Conservation (phyloP, 2,797 vertebrate species). For the Pygocentrus nattereri region DNA sequence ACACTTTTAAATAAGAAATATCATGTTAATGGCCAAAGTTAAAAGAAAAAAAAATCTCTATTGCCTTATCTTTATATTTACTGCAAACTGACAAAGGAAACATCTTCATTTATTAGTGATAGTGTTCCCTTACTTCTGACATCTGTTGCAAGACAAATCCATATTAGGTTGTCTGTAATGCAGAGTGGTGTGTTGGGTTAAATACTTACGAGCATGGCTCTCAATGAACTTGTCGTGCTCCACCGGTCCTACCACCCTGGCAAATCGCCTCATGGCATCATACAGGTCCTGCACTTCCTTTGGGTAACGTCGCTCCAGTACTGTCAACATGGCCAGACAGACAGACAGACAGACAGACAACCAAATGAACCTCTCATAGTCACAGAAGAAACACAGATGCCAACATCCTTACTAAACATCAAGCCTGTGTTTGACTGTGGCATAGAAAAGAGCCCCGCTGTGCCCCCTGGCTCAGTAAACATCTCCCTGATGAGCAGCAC, state of each 20-base stretch:
- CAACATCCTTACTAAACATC: not conserved
- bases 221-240: conserved; percentile 99
- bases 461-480: not conserved
- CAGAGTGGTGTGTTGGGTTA: not conserved
- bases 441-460: not conserved
- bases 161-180: not conserved
- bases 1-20: too few relatives aligned
- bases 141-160: too few relatives aligned
- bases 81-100: too few relatives aligned
- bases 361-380: not conserved
- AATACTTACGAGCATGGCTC: conserved; percentile 91
- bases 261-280: conserved; percentile 93
- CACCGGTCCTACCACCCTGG: conserved; percentile 88
- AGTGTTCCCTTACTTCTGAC: too few relatives aligned
- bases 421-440: not conserved
- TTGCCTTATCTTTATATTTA: too few relatives aligned
- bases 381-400: conserved; percentile 32
- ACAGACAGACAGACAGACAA: not conserved
- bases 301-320: conserved; percentile 94
- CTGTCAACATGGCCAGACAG: conserved; percentile 64
- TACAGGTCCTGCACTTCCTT: conserved; percentile 96
- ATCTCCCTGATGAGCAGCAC: not conserved
- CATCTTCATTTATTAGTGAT: too few relatives aligned
- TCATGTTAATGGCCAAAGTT: too few relatives aligned
- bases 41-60: too few relatives aligned